These are phyloP conservation scores for Melospiza melodia DNA, from an alignment of 2,113 vertebrate genomes.

Conservation along the genomic window DNA sequence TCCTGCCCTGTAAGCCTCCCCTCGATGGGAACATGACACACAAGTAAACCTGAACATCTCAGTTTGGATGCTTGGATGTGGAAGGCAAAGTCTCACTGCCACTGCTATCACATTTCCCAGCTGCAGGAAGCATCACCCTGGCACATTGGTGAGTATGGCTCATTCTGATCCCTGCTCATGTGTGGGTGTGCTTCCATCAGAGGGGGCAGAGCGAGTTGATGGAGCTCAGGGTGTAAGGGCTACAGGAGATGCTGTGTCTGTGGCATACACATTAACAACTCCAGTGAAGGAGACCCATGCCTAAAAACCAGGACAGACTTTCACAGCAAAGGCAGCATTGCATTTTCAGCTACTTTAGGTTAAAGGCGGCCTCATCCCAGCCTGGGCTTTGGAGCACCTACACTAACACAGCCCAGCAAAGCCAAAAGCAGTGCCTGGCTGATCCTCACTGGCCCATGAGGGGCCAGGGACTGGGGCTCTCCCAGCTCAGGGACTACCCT, in stretches of 20 bases:
- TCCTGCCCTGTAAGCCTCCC: rapidly evolving
- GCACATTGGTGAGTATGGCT: neutral
- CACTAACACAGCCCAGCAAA: neutral
- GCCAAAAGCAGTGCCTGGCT: neutral
- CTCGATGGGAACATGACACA: rapidly evolving
- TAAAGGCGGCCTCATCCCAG: neutral
- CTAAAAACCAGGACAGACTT: neutral
- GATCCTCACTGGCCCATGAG: neutral
- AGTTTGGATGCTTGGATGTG: neutral
- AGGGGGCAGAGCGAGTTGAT: no score
- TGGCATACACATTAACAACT: neutral
- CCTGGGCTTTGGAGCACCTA: neutral
- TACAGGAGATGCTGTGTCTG: neutral
- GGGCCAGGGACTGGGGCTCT: rapidly evolving
- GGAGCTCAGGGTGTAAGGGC: neutral
- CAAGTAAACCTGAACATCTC: neutral
- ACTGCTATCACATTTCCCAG: neutral
- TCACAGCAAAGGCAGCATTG: neutral
- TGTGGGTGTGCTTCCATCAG: neutral
- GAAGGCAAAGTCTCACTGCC: neutral
- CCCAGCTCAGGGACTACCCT: neutral
- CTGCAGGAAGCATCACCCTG: neutral
- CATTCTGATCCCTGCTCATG: rapidly evolving
- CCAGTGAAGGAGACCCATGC: neutral
- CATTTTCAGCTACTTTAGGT: neutral